Conservation (phyloP, 2,797 vertebrate genomes). For the Epinephelus malabaricus region DNA sequence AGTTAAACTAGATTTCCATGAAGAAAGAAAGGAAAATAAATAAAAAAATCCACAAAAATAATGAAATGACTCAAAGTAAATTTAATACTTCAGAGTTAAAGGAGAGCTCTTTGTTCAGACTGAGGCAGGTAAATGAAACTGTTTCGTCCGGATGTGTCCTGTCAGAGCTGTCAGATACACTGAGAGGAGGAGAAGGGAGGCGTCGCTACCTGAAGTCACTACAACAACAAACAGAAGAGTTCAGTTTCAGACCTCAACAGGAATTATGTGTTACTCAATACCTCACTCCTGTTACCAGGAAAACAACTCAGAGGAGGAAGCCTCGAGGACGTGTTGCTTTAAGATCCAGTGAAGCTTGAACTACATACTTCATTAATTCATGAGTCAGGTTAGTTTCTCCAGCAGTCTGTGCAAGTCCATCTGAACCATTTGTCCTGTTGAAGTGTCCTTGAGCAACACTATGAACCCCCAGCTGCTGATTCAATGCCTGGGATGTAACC, state of each 20-base stretch:
- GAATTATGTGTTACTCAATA: constrained; percentile 19
- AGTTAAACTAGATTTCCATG: background rate
- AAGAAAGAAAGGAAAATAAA: no score
- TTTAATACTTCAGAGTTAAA: background rate
- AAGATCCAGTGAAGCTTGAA: background rate
- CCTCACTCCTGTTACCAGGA: constrained; percentile 4
- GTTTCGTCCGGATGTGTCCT: constrained; percentile 20
- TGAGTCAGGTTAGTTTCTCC: background rate
- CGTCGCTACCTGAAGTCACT: constrained; percentile 45
- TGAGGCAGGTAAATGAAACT: background rate
- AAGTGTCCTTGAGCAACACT: background rate
- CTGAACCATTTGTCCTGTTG: background rate
- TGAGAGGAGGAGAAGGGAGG: background rate
- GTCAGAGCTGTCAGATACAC: constrained; percentile 38
- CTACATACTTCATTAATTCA: background rate
- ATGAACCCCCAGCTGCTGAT: background rate
- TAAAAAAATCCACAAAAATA: background rate
- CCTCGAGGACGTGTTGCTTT: background rate
- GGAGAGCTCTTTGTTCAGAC: background rate
- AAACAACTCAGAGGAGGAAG: background rate
- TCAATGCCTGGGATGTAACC: no score
- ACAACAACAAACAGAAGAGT: constrained; percentile 57
- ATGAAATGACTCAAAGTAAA: background rate
- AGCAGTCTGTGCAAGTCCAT: background rate
- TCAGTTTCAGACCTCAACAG: constrained; percentile 36